Percentiles rank a stretch among this genome's conserved stretches.
Evolutionary conservation across 2,888 invertebrate species (phyloP).

Genomic region (Synanthedon andrenaeformis): DNA sequence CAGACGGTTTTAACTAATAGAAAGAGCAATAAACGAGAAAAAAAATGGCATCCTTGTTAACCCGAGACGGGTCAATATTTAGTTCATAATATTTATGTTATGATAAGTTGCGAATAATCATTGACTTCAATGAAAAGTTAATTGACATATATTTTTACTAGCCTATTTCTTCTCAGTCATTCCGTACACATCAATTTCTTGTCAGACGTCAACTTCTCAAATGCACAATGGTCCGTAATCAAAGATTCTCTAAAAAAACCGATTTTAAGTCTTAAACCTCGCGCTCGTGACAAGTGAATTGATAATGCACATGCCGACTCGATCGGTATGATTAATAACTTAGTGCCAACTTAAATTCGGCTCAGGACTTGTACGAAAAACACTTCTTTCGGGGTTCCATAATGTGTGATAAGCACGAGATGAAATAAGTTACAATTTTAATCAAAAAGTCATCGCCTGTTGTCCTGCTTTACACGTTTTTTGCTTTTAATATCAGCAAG

Average conservation of each 20-base stretch:
- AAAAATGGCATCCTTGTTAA: too few species aligned
- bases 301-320: slow-evolving; percentile 21
- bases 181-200: not conserved
- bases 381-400: not conserved
- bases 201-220: slow-evolving; percentile 8
- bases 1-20: too few species aligned
- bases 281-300: slow-evolving; percentile 14
- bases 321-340: slow-evolving; percentile 20
- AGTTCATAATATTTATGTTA: too few species aligned
- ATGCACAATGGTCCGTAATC: slow-evolving; percentile 5
- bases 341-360: slow-evolving; percentile 22
- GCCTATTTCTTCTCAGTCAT: not conserved
- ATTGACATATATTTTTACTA: too few species aligned
- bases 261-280: slow-evolving; percentile 1
- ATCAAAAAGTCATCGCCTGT: too few species aligned
- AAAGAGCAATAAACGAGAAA: not conserved
- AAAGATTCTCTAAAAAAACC: not conserved
- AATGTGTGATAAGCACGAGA: too few species aligned
- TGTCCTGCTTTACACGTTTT: too few species aligned
- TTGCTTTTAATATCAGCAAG: too few species aligned
- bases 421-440: too few species aligned
- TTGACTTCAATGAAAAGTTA: too few species aligned
- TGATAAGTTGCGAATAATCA: too few species aligned
- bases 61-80: not conserved
- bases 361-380: slow-evolving; percentile 12